Conservation (phyloP, 2,113 vertebrate species). For the Stegostoma tigrinum region DNA sequence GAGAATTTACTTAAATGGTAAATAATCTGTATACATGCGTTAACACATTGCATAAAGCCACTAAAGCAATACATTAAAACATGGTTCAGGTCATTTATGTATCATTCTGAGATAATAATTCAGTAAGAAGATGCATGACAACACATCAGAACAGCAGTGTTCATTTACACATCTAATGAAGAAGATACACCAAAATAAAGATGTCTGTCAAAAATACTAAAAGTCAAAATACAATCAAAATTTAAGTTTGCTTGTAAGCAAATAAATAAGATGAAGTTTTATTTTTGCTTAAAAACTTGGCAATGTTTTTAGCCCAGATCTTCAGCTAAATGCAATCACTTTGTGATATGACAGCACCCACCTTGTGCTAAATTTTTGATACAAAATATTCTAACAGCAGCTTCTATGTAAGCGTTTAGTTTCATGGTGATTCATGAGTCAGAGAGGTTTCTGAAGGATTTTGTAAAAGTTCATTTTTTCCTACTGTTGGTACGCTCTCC, state of each 20-base stretch:
- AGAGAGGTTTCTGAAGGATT: conserved; percentile 53
- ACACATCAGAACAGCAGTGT: not conserved
- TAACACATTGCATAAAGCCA: not conserved
- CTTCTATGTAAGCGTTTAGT: not conserved
- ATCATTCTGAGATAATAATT: not conserved
- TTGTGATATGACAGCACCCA: not conserved
- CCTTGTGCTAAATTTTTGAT: conserved; percentile 19
- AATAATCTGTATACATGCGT: not conserved
- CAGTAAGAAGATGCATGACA: not conserved
- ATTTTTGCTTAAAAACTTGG: not conserved
- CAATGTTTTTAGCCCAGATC: conserved; percentile 11
- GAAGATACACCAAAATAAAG: not conserved
- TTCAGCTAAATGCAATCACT: conserved; percentile 4
- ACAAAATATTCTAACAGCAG: not conserved
- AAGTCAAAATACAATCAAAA: conserved; percentile 1
- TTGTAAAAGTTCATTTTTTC: conserved; percentile 53
- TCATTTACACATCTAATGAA: not conserved
- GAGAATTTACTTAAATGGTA: conserved; percentile 22
- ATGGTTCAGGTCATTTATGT: conserved; percentile 13
- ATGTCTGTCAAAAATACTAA: not conserved
- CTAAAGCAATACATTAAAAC: not conserved
- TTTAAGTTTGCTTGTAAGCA: not conserved
- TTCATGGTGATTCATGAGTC: not conserved
- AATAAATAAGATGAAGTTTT: conserved; percentile 21
- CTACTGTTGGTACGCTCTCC: conserved; percentile 56